phyloP scores from a whole-genome alignment of 2,113 vertebrate species.

The Daphoenositta chrysoptera region DNA sequence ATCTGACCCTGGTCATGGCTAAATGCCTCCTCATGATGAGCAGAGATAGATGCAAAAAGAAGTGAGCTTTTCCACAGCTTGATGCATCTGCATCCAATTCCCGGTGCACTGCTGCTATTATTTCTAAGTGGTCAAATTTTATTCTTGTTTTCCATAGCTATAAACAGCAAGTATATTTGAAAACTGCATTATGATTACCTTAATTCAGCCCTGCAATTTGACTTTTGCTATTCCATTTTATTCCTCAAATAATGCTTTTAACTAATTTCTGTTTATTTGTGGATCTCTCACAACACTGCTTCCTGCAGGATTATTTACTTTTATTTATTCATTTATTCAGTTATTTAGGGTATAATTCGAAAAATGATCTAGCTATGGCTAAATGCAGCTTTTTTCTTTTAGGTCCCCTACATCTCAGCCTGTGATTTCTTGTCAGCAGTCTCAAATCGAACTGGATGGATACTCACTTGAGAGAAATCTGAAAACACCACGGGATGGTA shows the following conservation, averaged over 20 bases:
- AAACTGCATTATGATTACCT: conserved; percentile 61
- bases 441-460: not conserved
- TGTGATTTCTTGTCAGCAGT: not conserved
- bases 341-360: not conserved
- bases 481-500: not conserved
- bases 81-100: not conserved
- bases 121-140: conserved; percentile 68
- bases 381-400: not conserved
- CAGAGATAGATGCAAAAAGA: not conserved
- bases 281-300: not conserved
- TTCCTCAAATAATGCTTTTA: conserved; percentile 34
- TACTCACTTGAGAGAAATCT: not conserved
- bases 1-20: not conserved
- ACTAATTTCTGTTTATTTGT: conserved; percentile 38
- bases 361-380: not conserved
- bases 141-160: conserved; percentile 55
- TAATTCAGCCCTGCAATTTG: conserved; percentile 66
- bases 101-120: conserved; percentile 37
- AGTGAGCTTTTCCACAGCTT: conserved; percentile 15
- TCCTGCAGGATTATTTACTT: not conserved
- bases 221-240: conserved; percentile 64
- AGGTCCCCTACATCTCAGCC: not conserved
- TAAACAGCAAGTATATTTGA: conserved; percentile 64
- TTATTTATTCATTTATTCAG: not conserved
- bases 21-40: not conserved